A percentile compares a stretch with the other conserved stretches of the same genome.
phyloP scores from a whole-genome alignment of 2,113 vertebrate genomes.

The Stercorarius parasiticus region DNA sequence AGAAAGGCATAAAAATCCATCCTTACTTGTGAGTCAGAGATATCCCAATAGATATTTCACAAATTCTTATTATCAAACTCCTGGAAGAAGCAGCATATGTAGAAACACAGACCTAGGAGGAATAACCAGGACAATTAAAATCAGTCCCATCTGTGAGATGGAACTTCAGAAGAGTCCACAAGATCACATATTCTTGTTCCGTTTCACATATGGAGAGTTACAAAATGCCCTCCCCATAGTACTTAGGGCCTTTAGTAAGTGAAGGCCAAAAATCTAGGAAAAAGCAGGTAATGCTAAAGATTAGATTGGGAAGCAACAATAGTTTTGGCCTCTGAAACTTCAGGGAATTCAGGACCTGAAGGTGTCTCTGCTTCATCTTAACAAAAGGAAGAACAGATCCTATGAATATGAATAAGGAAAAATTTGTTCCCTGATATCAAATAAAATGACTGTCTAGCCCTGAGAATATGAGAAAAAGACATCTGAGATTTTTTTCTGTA shows the following conservation, averaged over 20 bases:
- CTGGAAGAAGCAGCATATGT: neutral
- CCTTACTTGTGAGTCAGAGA: neutral
- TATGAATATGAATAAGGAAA: neutral
- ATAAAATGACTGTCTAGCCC: neutral
- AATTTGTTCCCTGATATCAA: neutral
- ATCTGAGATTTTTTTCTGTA: neutral
- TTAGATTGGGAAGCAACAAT: neutral
- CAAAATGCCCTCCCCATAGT: neutral
- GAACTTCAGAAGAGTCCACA: neutral
- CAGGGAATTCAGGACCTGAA: neutral
- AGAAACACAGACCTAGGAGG: neutral
- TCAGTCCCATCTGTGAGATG: neutral
- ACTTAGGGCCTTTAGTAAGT: neutral
- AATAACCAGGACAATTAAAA: neutral
- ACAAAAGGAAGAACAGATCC: neutral
- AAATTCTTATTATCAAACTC: neutral
- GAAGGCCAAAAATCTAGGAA: neutral
- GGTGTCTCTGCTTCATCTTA: neutral
- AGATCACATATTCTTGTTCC: neutral
- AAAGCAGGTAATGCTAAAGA: neutral
- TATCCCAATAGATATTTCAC: neutral
- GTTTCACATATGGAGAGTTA: neutral
- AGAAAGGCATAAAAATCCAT: neutral
- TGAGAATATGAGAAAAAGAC: neutral
- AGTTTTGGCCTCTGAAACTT: neutral